Evolutionary conservation across 2,888 invertebrate species (phyloP).

Genomic region (Stenodema calcarata): DNA sequence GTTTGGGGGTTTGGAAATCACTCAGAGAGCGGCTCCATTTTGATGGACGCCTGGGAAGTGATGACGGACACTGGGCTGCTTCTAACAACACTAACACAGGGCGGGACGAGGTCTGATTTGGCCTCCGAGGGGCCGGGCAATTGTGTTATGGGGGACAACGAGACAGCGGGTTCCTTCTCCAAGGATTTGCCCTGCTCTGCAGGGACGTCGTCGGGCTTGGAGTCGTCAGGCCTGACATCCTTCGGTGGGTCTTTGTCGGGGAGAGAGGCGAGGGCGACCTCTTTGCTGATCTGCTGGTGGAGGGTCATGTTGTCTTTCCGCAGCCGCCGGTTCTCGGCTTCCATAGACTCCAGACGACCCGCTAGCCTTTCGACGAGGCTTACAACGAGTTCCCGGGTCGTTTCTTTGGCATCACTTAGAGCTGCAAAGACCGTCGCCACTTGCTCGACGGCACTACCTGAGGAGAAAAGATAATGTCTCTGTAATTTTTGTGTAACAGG

Average conservation of each 20-base stretch:
- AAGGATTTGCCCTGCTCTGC: neutral
- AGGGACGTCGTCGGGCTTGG: neutral
- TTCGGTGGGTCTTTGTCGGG: neutral
- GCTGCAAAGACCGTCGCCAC: conserved; percentile 59
- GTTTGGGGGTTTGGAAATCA: conserved; percentile 29
- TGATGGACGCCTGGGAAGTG: conserved; percentile 58
- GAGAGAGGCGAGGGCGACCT: neutral
- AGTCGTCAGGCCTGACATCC: neutral
- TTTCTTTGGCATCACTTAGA: conserved; percentile 59
- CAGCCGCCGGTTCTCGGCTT: conserved; percentile 55
- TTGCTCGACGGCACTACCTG: conserved; percentile 59
- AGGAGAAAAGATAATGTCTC: neutral
- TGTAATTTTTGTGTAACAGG: too few species aligned
- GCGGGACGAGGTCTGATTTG: conserved; percentile 47
- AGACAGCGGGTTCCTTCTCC: neutral
- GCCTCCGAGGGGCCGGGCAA: conserved; percentile 34
- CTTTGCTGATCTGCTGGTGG: conserved; percentile 52
- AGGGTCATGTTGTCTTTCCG: conserved; percentile 55
- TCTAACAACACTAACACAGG: conserved; percentile 51
- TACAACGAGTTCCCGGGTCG: conserved; percentile 58
- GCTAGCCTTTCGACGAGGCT: conserved; percentile 59
- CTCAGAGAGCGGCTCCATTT: conserved; percentile 56
- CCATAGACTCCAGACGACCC: conserved; percentile 57
- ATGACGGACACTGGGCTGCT: conserved; percentile 60
- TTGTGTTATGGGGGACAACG: neutral